These are phyloP conservation scores for Aphidius ervi DNA, from an alignment of 1,140 invertebrate species.

Conservation along the genomic window DNA sequence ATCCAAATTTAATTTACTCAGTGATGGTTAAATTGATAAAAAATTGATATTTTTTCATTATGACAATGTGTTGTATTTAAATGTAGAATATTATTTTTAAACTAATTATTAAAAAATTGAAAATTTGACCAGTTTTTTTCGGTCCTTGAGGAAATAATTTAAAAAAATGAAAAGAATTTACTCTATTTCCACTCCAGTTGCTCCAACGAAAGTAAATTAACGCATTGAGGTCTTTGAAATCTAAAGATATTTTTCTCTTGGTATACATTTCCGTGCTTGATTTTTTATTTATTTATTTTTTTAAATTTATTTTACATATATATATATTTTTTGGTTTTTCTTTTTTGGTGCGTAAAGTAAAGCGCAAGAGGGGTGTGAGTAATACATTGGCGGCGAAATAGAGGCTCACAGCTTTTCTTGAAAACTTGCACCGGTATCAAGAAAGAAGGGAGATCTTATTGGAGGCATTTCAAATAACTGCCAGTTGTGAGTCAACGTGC, in stretches of 20 bases:
- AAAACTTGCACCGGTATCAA: slow-evolving; percentile 28
- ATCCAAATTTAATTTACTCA: too few species aligned
- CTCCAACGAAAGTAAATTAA: not conserved
- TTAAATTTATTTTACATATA: too few species aligned
- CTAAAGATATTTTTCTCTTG: slow-evolving; percentile 35
- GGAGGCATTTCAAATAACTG: slow-evolving; percentile 34
- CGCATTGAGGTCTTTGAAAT: slow-evolving; percentile 31
- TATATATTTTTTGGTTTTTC: not conserved
- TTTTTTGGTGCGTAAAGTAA: not conserved
- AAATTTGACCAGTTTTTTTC: not conserved
- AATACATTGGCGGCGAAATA: slow-evolving; percentile 27
- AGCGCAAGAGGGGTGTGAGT: not conserved
- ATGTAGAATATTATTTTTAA: too few species aligned
- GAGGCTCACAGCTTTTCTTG: slow-evolving; percentile 33
- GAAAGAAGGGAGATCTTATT: slow-evolving; percentile 38
- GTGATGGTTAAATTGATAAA: too few species aligned
- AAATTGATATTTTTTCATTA: not conserved
- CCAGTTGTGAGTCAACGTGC: slow-evolving; percentile 49
- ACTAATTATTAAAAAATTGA: too few species aligned
- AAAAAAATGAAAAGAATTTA: not conserved
- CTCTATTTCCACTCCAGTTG: slow-evolving; percentile 3
- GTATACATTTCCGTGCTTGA: slow-evolving; percentile 14
- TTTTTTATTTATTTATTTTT: slow-evolving; percentile 6
- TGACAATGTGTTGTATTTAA: not conserved
- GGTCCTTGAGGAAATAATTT: not conserved